Conservation (phyloP, 2,888 invertebrate species). For the Andrena bucephala region DNA sequence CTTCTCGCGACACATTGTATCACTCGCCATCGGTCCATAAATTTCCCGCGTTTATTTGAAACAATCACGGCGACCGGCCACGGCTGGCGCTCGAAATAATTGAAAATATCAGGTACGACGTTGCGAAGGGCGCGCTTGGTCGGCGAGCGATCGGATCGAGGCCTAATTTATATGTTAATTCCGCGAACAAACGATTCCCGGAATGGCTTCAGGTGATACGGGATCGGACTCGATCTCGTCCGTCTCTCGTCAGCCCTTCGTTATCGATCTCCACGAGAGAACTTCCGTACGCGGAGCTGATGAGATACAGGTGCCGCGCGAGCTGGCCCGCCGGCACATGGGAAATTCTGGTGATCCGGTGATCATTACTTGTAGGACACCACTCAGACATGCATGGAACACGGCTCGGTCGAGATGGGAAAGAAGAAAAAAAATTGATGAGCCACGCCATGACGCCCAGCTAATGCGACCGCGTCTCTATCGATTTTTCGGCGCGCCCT, state of each 20-base stretch:
- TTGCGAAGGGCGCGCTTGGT: background rate
- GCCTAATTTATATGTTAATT: conserved; percentile 83
- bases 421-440: conserved; percentile 30
- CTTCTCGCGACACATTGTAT: background rate
- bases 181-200: conserved; percentile 68
- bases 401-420: background rate
- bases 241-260: conserved; percentile 58
- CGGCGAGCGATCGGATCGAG: conserved; percentile 52
- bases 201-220: conserved; percentile 60
- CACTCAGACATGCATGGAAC: conserved; percentile 65
- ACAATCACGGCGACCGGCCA: background rate
- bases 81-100: conserved; percentile 11
- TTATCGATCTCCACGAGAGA: conserved; percentile 59
- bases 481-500: conserved; percentile 23
- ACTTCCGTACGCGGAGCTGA: conserved; percentile 53
- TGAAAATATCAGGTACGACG: conserved; percentile 29
- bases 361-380: conserved; percentile 64
- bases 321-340: conserved; percentile 56
- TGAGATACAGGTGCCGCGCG: conserved; percentile 50
- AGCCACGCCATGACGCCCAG: conserved; percentile 8
- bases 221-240: conserved; percentile 67
- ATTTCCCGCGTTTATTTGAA: conserved; percentile 1
- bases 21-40: background rate
- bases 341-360: conserved; percentile 69
- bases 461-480: conserved; percentile 21